These are phyloP conservation scores for Delphinapterus leucas DNA, from an alignment of 2,113 vertebrate genomes.

Conservation along the genomic window DNA sequence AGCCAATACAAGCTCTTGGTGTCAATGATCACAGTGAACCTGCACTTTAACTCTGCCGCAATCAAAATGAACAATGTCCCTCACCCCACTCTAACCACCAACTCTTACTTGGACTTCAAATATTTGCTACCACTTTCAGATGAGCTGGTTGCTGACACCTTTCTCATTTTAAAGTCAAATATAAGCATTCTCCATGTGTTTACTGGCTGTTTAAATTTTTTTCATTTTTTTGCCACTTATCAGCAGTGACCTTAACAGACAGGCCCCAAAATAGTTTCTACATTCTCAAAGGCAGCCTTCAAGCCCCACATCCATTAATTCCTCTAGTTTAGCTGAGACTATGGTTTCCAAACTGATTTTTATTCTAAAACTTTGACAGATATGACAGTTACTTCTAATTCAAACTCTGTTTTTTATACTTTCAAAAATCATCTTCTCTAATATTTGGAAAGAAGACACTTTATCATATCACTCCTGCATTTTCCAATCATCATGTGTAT, in stretches of 20 bases:
- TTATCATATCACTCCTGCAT: not conserved
- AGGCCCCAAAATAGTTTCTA: not conserved
- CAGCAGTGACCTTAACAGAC: conserved; percentile 12
- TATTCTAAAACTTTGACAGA: conserved; percentile 22
- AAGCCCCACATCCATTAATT: not conserved
- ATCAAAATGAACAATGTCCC: not conserved
- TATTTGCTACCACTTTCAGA: not conserved
- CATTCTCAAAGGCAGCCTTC: conserved; percentile 2
- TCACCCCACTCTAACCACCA: not conserved
- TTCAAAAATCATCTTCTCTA: not conserved
- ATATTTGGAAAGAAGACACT: not conserved
- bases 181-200: not conserved
- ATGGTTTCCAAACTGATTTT: conserved; percentile 1
- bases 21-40: not conserved
- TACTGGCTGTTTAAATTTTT: not conserved
- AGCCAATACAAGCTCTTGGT: not conserved
- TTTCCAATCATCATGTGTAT: not conserved
- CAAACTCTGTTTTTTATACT: not conserved
- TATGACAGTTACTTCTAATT: not conserved
- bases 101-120: not conserved
- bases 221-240: not conserved
- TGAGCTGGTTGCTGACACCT: not conserved
- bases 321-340: not conserved
- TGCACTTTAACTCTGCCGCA: not conserved
- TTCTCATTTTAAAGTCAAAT: not conserved